A percentile compares a stretch with the other conserved stretches of the same genome.
Evolutionary conservation across 1,140 invertebrate genomes (phyloP).

Genomic region (Ganaspis sp.): DNA sequence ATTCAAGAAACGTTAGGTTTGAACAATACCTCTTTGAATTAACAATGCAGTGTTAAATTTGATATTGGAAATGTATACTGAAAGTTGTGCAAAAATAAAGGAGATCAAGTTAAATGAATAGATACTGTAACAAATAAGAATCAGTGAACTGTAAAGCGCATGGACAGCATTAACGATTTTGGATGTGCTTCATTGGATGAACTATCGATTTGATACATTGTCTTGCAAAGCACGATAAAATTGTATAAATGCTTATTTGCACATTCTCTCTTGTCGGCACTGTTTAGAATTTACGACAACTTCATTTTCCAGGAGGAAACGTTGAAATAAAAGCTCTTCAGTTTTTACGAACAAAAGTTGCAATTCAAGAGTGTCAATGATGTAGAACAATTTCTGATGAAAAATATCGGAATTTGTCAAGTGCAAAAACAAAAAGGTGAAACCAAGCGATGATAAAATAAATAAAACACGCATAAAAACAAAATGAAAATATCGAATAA

Average conservation of each 20-base stretch:
- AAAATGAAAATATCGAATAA: not conserved
- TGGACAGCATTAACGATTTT: not conserved
- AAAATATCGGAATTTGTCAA: not conserved
- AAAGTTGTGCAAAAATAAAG: not conserved
- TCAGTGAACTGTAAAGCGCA: not conserved
- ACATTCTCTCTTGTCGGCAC: not conserved
- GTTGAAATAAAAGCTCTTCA: conserved; percentile 3
- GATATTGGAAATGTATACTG: not conserved
- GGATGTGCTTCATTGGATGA: not conserved
- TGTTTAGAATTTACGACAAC: not conserved
- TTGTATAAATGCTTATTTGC: not conserved
- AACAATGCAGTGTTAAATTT: not conserved
- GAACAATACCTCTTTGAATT: not conserved
- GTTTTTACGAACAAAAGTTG: not conserved
- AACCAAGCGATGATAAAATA: not conserved
- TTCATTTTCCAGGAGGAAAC: not conserved
- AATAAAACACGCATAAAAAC: not conserved
- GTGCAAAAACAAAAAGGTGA: not conserved
- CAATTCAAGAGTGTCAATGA: not conserved
- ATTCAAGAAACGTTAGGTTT: too few species aligned
- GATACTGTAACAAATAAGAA: not conserved
- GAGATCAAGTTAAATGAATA: conserved; percentile 1
- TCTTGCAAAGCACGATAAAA: not conserved
- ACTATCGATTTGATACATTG: conserved; percentile 14
- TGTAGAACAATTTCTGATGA: not conserved